These are phyloP conservation scores for Bombyx mori DNA, from an alignment of 1,140 invertebrate genomes.

Conservation along the genomic window DNA sequence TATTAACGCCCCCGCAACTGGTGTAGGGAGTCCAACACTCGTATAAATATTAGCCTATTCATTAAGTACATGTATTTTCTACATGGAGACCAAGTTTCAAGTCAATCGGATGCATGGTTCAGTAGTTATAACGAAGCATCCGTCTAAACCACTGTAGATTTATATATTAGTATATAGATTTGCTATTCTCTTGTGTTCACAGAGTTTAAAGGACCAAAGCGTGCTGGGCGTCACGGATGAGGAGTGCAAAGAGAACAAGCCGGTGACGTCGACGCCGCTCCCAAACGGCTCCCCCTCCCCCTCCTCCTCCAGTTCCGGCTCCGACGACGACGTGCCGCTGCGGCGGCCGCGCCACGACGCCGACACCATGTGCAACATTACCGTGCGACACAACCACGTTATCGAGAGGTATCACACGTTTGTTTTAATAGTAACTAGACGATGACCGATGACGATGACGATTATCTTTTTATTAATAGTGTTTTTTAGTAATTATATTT, in stretches of 20 bases:
- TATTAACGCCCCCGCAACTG: too few species aligned
- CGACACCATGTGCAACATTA: conserved; percentile 32
- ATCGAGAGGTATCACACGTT: conserved; percentile 23
- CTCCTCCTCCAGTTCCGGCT: conserved; percentile 32
- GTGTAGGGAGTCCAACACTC: too few species aligned
- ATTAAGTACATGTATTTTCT: too few species aligned
- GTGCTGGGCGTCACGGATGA: conserved; percentile 59
- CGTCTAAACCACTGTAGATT: too few species aligned
- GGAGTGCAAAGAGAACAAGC: conserved; percentile 72
- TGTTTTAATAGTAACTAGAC: not conserved
- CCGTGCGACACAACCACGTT: conserved; percentile 24
- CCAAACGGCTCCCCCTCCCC: conserved; percentile 34
- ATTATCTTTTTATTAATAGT: too few species aligned
- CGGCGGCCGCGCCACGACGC: conserved; percentile 34
- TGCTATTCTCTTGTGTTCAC: conserved; percentile 15
- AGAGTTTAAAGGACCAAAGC: conserved; percentile 54
- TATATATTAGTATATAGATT: not conserved
- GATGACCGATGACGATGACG: too few species aligned
- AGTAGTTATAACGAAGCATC: too few species aligned
- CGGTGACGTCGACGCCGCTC: conserved; percentile 54
- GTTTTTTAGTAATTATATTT: too few species aligned
- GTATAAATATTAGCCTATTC: too few species aligned
- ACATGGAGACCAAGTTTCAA: too few species aligned
- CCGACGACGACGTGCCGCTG: conserved; percentile 51
- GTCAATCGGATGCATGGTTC: too few species aligned